Base-by-base conservation (phyloP, 2,113 vertebrate genomes). In the Podiceps cristatus region DNA sequence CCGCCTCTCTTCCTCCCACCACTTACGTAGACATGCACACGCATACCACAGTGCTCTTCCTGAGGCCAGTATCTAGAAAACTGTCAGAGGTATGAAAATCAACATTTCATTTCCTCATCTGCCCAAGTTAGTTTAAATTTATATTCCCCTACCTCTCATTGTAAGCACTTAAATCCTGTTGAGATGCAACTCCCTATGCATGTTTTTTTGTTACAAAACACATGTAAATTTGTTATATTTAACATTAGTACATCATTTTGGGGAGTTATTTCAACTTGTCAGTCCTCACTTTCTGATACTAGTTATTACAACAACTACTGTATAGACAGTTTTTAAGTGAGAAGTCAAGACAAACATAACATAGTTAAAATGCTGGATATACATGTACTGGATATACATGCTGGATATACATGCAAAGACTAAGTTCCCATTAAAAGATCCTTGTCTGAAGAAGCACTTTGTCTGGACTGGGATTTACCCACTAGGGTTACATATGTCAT, bases 1-100 rank as follows among this genome's bases (percentile, higher is more conserved):
- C 28, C 62, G 60, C 68, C 71, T 45, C 28, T 76, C 10, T 88
- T 87, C 49, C 20, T 86, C 18, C 27, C 24, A 53, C 45, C 13
- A 12, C 0, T 0, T 31, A 23, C 1, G 4, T 67, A 52, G 69
- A 47, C 0, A 2, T 86, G 44, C 35, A 47, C 4, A n/a, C 10
- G 16, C 31, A 28, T 23, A 22, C 52, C 42, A 68, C 18, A 31
- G 5, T 7, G 11, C 11, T 66, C 17, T 62, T 91, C 55, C 31
- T 55, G 31, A 78, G 60, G 13, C 8, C 35, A 84, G 4, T 55
- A 20, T 50, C 50, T 89, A 66, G n/a, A 77, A 95, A 86, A 64
- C 11, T 31, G 16, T 31, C 33, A 83, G 23, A 59, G 16, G 40
- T 33, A 58, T 1, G 7, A 52, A 77, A 71, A 77, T 35, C 35